Evolutionary conservation across 1,140 invertebrate species (phyloP), one percentile per base, ranked within the genome.

Genomic region (Melitaea cinxia): DNA sequence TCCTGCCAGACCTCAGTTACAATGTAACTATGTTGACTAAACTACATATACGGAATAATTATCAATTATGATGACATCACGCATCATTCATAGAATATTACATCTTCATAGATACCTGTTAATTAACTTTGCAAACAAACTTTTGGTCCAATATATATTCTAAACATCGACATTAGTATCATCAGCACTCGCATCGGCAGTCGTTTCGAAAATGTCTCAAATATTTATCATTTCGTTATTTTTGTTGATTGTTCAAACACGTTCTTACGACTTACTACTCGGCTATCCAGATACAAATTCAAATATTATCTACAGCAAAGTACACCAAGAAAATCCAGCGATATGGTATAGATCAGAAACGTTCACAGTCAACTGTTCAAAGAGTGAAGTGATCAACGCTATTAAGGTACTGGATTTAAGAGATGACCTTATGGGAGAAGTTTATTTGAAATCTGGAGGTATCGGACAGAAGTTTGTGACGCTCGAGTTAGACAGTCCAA

Each of bases 261-360:
- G 24, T 1, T 10, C 17, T 6, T 55, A 82, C 33, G 80, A 89
- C 62, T 69, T 89, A 35, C 70, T 77, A 1, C 57, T 86, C 4
- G 85, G 85, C 6, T 87, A 85, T 62, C 79, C 80, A 10, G 85
- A 89, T 73, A 6, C 73, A 5, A 53, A 65, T 1, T 80, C 84
- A 0, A 83, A 78, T 42, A 33, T 86, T 10, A 80, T 90, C 6
- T 90, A 85, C 55, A 83, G 73, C 30, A 81, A 88, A 55, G 82
- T 88, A 0, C 78, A 85, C 26, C 79, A 88, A 74, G 78, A 84
- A 17, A 82, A 88, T 63, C 85, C 88, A 5, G 85, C 85, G 0
- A 58, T 89, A n/a, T 89, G 86, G 88, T 65, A 80, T 0, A 72
- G 85, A 56, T 82, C 78, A 0, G 82, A 88, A 1, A 76, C 68